Evolutionary conservation across 2,797 vertebrate species (phyloP).

Genomic region (Poecile montanus): DNA sequence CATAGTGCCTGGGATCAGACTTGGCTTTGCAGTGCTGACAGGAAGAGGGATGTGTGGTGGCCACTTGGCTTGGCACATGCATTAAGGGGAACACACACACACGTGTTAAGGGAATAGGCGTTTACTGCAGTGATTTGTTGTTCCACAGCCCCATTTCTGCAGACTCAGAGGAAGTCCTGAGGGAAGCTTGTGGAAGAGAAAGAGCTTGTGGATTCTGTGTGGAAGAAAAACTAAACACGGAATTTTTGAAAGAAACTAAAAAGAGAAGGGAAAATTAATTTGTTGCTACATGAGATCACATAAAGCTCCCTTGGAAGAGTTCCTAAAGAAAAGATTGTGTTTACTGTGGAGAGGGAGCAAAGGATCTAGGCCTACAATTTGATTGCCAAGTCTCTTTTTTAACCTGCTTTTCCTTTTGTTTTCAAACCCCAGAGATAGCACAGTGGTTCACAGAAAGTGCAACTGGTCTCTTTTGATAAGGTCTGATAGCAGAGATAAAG

Average conservation of each 20-base stretch:
- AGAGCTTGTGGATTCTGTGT: neutral
- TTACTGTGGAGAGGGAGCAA: conserved; percentile 15
- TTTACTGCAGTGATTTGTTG: neutral
- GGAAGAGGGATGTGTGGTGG: neutral
- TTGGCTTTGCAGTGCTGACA: conserved; percentile 1
- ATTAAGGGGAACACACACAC: neutral
- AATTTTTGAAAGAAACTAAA: neutral
- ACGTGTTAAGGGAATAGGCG: neutral
- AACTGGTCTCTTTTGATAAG: neutral
- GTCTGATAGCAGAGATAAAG: conserved; percentile 28
- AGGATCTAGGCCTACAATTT: neutral
- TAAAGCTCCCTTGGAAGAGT: conserved; percentile 20
- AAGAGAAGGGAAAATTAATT: conserved; percentile 19
- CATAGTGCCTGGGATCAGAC: neutral
- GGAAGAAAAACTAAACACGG: neutral
- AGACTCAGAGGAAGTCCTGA: neutral
- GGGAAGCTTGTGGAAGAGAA: neutral
- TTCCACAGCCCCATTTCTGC: neutral
- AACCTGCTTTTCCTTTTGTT: conserved; percentile 17
- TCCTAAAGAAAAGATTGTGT: conserved; percentile 32
- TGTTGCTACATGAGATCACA: neutral
- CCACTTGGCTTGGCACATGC: neutral
- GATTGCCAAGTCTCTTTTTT: conserved; percentile 22
- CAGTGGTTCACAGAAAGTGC: neutral
- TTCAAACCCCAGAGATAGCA: conserved; percentile 8